Evolutionary conservation across 2,113 vertebrate genomes (phyloP).

Genomic region (Myxocyprinus asiaticus): DNA sequence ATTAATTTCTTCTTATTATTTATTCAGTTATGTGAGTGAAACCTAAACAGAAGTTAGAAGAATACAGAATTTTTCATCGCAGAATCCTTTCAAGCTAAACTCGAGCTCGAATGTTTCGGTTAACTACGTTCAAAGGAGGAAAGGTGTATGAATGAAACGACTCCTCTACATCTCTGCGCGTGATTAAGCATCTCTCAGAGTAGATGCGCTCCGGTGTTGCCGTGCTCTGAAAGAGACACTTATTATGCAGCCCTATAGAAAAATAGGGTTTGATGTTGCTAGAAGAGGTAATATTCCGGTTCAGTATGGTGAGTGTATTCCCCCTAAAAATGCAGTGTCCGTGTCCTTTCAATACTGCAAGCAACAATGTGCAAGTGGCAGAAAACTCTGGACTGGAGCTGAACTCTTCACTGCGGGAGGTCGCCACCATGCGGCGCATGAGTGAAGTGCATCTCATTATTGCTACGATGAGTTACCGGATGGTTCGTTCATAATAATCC

Average conservation of each 20-base stretch:
- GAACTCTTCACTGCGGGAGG: constrained; percentile 62
- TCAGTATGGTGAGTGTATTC: background rate
- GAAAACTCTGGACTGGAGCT: constrained; percentile 4
- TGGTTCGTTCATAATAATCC: too few relatives aligned
- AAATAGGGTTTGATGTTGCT: background rate
- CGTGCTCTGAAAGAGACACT: background rate
- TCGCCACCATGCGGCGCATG: constrained; percentile 68
- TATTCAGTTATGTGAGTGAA: background rate
- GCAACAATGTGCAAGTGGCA: constrained; percentile 26
- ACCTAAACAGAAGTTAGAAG: background rate
- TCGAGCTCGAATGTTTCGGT: background rate
- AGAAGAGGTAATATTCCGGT: constrained; percentile 16
- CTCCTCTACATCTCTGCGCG: background rate
- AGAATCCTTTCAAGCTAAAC: background rate
- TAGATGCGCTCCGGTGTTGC: background rate
- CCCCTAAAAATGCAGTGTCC: constrained; percentile 1
- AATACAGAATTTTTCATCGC: background rate
- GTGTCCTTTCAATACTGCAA: constrained; percentile 12
- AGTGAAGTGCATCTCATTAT: constrained; percentile 37
- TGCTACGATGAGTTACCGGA: background rate
- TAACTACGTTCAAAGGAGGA: constrained; percentile 1
- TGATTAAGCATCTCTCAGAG: background rate
- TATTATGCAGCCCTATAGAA: background rate
- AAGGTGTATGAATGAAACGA: background rate
- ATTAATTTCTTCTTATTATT: background rate